Base-by-base conservation (phyloP, 1,140 invertebrate species). In the Mamestra configurata region DNA sequence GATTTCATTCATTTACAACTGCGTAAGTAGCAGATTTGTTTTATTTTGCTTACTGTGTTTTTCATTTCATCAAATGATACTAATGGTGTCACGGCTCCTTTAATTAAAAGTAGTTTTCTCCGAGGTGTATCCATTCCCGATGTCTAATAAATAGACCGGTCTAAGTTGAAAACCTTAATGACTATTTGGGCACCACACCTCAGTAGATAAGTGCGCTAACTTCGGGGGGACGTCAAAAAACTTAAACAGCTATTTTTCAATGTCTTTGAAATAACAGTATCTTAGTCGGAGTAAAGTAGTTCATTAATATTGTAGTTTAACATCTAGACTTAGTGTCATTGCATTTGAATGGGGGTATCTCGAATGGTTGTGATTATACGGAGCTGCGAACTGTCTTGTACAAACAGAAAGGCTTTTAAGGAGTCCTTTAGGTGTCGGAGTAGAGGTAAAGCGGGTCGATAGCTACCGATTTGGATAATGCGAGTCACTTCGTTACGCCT, bases 1-100 rank as follows among this genome's bases (percentile, higher is more conserved):
- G 86, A 88, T 90, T 85, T 90, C 86, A 85, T 92, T 87, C 85
- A 82, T 89, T 89, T 83, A 68, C 72, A 76, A 88, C 82, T 91
- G 90, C 90, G 92, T 94, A 93, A 94, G 92, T 94, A 93, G 90
- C 86, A 86, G 88, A 88, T 88, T 90, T 91, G 82, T 75, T 86
- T 89, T 89, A 84, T 86, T 88, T 87, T 87, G 79, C 81, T 84
- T 71, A 78, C 82, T 77, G 59, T 83, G 84, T 84, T 80, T 83
- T 80, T 61, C 22, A 77, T 79, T 81, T 81, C 77, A 75, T 77
- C 35, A 46, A 40, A 61, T 18, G 59, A 24, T 27, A 77, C 59
- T 66, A 53, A 66, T 66, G 46, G 18, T 22, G 73, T 68, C 27
- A 49, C 37, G n/a, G 18, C 20, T 76, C 13, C 37, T 37, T 75